phyloP scores from a whole-genome alignment of 2,888 invertebrate genomes.

The Leptopilina myrica region DNA sequence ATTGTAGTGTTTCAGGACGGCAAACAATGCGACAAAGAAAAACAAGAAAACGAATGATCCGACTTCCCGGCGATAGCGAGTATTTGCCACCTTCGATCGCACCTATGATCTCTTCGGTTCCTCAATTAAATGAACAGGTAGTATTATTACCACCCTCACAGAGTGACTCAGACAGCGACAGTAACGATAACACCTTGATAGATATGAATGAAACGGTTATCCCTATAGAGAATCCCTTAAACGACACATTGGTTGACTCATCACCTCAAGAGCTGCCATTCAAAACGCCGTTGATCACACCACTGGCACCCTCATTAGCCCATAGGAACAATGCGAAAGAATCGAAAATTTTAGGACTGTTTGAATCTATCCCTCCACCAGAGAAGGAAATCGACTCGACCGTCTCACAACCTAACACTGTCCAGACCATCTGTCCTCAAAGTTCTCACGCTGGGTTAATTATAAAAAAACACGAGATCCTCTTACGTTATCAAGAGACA shows the following conservation, averaged over 20 bases:
- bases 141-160: background rate
- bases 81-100: background rate
- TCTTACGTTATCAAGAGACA: background rate
- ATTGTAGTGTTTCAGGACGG: background rate
- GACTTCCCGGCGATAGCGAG: background rate
- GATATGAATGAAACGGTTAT: background rate
- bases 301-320: background rate
- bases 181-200: background rate
- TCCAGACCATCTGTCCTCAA: background rate
- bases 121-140: background rate
- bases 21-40: background rate
- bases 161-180: background rate
- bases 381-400: background rate
- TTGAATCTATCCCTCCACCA: background rate
- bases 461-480: background rate
- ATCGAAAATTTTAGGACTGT: background rate
- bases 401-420: background rate
- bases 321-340: too few species aligned
- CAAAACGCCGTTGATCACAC: background rate
- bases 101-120: background rate
- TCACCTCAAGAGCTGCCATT: too few species aligned
- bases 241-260: background rate
- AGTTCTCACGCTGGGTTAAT: background rate
- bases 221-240: background rate
- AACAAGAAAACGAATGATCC: background rate